phyloP scores from a whole-genome alignment of 2,113 vertebrate genomes.

The Stegostoma tigrinum region DNA sequence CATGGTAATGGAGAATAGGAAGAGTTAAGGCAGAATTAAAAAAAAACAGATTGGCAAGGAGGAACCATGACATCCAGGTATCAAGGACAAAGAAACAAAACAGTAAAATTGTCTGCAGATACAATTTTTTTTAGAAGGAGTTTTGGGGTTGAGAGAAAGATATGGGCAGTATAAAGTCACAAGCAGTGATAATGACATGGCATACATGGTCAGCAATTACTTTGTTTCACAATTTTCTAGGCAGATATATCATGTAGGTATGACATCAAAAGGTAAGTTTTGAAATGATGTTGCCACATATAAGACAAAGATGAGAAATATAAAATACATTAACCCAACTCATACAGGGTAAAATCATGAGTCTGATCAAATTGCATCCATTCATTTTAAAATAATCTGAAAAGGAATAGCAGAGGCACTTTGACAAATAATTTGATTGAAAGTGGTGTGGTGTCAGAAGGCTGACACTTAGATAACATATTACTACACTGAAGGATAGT shows the following conservation, averaged over 20 bases:
- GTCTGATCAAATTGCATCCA: not conserved
- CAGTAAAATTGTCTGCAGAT: not conserved
- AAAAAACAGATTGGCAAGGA: not conserved
- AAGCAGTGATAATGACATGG: not conserved
- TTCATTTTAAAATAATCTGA: not conserved
- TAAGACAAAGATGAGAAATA: not conserved
- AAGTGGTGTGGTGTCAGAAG: not conserved
- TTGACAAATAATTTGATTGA: not conserved
- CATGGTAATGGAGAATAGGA: not conserved
- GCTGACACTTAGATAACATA: not conserved
- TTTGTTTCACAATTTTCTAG: not conserved
- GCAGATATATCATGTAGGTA: not conserved
- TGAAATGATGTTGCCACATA: not conserved
- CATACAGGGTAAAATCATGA: not conserved
- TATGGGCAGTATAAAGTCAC: not conserved
- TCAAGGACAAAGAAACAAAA: not conserved
- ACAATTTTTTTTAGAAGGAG: not conserved
- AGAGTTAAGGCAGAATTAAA: not conserved
- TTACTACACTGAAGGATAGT: not conserved
- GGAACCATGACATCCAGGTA: not conserved
- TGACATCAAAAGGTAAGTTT: too few relatives aligned
- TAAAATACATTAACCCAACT: not conserved
- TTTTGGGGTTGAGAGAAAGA: not conserved
- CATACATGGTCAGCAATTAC: too few relatives aligned
- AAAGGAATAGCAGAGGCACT: not conserved